Evolutionary conservation across 2,888 invertebrate genomes (phyloP).

Genomic region (Platycheirus albimanus): DNA sequence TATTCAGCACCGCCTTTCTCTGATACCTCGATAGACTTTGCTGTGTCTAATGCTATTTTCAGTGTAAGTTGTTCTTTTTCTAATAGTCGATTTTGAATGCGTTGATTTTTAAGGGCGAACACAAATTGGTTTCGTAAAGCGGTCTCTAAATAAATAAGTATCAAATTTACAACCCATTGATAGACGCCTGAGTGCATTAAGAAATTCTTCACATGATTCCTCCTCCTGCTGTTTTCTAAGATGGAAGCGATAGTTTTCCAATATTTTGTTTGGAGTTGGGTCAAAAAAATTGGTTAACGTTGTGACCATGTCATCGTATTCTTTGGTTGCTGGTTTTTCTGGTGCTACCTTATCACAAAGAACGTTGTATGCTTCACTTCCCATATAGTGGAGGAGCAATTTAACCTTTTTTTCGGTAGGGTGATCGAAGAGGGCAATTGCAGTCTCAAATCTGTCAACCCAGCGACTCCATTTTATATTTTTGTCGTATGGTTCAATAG

Average conservation of each 20-base stretch:
- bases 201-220: conserved; percentile 72
- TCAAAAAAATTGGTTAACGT: not conserved
- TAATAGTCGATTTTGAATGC: not conserved
- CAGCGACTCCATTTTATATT: not conserved
- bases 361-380: not conserved
- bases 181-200: conserved; percentile 69
- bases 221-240: conserved; percentile 72
- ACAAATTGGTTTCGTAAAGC: conserved; percentile 76
- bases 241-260: conserved; percentile 69
- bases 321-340: not conserved
- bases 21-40: not conserved
- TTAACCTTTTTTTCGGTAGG: not conserved
- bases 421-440: not conserved
- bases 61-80: not conserved
- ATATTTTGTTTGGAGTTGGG: not conserved
- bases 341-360: conserved; percentile 1
- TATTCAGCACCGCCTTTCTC: not conserved
- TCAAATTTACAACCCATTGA: conserved; percentile 74
- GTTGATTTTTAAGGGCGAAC: conserved; percentile 8
- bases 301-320: not conserved
- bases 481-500: conserved; percentile 4
- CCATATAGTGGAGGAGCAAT: not conserved
- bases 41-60: not conserved
- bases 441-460: not conserved
- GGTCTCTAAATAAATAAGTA: conserved; percentile 73